These are phyloP conservation scores for Ptilorrhoa leucosticta DNA, from an alignment of 2,113 vertebrate species.

Conservation along the genomic window DNA sequence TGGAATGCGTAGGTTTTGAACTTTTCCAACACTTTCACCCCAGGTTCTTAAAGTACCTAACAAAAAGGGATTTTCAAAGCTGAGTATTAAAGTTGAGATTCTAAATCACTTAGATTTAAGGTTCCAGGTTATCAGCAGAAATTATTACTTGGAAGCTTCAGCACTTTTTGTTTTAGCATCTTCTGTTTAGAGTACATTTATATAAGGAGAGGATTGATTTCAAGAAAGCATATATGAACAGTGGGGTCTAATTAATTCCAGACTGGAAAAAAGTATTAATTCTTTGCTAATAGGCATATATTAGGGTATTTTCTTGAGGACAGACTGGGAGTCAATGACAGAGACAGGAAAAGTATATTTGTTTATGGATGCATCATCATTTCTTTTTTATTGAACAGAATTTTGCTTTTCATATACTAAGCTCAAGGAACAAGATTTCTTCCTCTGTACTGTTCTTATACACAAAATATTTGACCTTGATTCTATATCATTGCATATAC, in stretches of 20 bases:
- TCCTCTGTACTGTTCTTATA: not conserved
- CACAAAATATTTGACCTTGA: not conserved
- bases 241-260: not conserved
- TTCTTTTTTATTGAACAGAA: not conserved
- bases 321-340: not conserved
- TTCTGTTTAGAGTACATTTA: not conserved
- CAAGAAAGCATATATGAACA: not conserved
- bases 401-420: not conserved
- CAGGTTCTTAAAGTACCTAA: not conserved
- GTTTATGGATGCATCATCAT: not conserved
- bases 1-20: not conserved
- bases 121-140: not conserved
- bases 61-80: not conserved
- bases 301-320: not conserved
- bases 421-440: not conserved
- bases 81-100: not conserved
- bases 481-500: not conserved
- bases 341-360: not conserved
- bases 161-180: not conserved
- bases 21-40: not conserved
- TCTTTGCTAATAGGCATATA: not conserved
- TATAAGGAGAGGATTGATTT: not conserved
- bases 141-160: not conserved
- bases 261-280: not conserved
- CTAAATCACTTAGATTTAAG: not conserved